Evolutionary conservation across 2,113 vertebrate genomes (phyloP).

Genomic region (Myotis davidii): DNA sequence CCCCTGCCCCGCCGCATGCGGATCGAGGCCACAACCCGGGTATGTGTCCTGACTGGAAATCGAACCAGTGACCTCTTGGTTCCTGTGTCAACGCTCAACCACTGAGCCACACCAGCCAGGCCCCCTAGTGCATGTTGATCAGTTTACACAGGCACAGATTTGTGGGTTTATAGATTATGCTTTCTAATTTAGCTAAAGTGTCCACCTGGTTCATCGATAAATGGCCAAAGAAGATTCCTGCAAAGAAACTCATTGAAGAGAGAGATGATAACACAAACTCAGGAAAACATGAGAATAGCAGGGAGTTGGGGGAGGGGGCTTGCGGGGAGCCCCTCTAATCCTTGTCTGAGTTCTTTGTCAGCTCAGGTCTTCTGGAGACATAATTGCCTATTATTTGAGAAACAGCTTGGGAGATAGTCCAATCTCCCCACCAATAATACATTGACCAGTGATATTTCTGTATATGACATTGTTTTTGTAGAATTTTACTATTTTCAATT

Average conservation of each 20-base stretch:
- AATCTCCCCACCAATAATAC: neutral
- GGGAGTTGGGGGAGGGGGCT: neutral
- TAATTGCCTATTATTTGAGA: neutral
- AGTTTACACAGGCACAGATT: neutral
- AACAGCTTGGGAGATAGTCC: neutral
- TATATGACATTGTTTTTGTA: neutral
- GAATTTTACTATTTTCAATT: neutral
- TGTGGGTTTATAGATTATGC: neutral
- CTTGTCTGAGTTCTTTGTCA: neutral
- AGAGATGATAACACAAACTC: neutral
- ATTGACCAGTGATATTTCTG: neutral
- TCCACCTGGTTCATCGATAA: neutral
- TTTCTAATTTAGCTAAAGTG: neutral
- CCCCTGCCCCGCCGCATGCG: too few relatives aligned
- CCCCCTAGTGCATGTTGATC: neutral
- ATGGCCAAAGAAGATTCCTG: neutral
- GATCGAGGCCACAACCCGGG: neutral
- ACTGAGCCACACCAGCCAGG: neutral
- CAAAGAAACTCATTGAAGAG: neutral
- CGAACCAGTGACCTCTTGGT: neutral
- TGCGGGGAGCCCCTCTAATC: neutral
- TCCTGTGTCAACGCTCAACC: neutral
- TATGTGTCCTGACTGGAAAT: neutral
- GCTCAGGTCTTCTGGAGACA: neutral
- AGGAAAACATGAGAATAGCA: neutral